Percentiles rank a stretch among this genome's conserved stretches.
These are phyloP conservation scores for Abrostola tripartita DNA, from an alignment of 2,888 invertebrate genomes.

Conservation along the genomic window DNA sequence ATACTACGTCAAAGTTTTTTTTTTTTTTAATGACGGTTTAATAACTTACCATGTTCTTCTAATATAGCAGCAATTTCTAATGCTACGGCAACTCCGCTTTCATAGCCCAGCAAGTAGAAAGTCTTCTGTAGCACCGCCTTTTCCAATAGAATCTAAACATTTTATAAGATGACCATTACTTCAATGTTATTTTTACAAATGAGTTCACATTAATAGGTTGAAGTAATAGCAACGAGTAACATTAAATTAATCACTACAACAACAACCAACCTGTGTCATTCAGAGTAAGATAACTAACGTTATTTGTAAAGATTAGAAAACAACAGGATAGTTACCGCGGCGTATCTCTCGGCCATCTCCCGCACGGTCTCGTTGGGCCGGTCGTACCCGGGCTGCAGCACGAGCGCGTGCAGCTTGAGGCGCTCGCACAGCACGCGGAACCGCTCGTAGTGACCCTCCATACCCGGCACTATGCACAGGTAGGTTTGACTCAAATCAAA, in stretches of 20 bases:
- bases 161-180: not conserved
- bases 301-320: not conserved
- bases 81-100: slow-evolving; percentile 64
- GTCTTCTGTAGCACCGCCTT: slow-evolving; percentile 52
- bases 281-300: not conserved
- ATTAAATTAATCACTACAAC: no score
- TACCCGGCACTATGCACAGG: slow-evolving; percentile 68
- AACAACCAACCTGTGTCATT: not conserved
- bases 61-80: slow-evolving; percentile 69
- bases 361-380: slow-evolving; percentile 57
- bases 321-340: slow-evolving; percentile 48
- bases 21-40: not conserved
- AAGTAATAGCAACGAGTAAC: no score
- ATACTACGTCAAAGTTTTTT: not conserved
- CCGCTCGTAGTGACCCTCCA: slow-evolving; percentile 67
- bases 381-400: slow-evolving; percentile 70
- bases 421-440: slow-evolving; percentile 64
- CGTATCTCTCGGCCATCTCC: slow-evolving; percentile 62
- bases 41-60: slow-evolving; percentile 66
- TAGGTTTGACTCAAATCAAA: slow-evolving; percentile 58
- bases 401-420: slow-evolving; percentile 68
- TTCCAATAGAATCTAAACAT: slow-evolving; percentile 60
- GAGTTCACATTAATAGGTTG: no score
- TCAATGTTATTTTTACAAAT: not conserved
- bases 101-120: slow-evolving; percentile 70